Conservation (phyloP, 1,140 invertebrate genomes). For the Pantala flavescens region DNA sequence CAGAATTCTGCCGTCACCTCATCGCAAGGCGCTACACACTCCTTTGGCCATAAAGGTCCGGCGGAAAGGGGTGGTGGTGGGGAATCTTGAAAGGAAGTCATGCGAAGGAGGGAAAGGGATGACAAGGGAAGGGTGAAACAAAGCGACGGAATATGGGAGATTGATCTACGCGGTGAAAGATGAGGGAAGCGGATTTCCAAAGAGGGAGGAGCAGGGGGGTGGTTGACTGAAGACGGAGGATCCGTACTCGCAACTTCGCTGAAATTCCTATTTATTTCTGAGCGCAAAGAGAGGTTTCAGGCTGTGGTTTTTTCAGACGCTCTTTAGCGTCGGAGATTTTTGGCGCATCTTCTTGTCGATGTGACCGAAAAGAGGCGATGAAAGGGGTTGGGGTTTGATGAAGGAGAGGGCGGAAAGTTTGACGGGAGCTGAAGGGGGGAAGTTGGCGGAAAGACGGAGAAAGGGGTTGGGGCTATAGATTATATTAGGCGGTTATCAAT, state of each 20-base stretch:
- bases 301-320: too few relatives aligned
- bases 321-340: too few relatives aligned
- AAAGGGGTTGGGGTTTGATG: neutral
- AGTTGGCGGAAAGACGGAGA: neutral
- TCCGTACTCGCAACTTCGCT: too few relatives aligned
- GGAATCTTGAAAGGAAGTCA: neutral
- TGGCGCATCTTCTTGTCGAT: too few relatives aligned
- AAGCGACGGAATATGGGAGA: conserved; percentile 1
- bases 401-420: neutral
- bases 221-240: neutral
- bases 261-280: too few relatives aligned
- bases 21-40: neutral
- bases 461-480: neutral
- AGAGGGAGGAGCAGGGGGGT: neutral
- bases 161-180: neutral
- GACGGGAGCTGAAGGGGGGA: neutral
- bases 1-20: neutral
- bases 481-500: conserved; percentile 6
- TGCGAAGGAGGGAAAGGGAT: neutral
- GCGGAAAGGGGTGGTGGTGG: conserved; percentile 21
- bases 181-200: neutral
- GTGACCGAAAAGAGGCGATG: too few relatives aligned
- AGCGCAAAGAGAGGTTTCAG: too few relatives aligned
- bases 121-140: neutral
- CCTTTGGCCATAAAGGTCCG: neutral